Conservation (phyloP, 2,113 vertebrate genomes). For the Psammodynastes pulverulentus region DNA sequence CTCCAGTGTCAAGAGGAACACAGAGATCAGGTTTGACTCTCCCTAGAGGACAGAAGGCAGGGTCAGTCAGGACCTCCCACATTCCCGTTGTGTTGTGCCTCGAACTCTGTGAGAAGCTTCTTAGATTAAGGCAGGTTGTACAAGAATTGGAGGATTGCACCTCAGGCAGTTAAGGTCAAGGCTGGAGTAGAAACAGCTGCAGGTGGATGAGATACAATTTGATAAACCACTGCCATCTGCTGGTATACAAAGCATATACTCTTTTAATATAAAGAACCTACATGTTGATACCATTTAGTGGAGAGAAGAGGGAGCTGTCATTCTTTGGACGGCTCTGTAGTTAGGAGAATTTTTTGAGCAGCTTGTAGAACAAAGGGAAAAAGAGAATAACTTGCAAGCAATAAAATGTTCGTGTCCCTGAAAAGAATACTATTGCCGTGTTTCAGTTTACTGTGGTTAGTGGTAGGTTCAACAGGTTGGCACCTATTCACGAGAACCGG, state of each 20-base stretch:
- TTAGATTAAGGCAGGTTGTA: neutral
- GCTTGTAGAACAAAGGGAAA: neutral
- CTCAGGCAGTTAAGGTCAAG: neutral
- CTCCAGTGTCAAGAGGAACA: accelerated
- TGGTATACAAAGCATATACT: neutral
- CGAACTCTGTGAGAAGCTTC: neutral
- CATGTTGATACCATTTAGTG: no score
- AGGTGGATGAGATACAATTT: neutral
- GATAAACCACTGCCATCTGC: neutral
- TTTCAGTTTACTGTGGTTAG: neutral
- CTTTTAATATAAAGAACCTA: neutral
- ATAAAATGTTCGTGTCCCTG: neutral
- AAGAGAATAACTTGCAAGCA: neutral
- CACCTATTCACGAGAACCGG: no score
- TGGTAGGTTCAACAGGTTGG: no score
- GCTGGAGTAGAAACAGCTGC: neutral
- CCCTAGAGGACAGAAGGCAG: neutral
- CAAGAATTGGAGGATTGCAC: neutral
- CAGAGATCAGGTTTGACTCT: neutral
- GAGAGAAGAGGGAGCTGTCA: neutral
- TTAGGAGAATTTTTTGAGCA: neutral
- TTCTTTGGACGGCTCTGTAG: neutral
- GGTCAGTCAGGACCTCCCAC: neutral
- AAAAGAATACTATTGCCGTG: neutral
- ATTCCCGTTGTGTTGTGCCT: neutral